Evolutionary conservation across 2,797 vertebrate species (phyloP), one percentile per base, ranked within the genome.

Genomic region (Sorex maritimensis): DNA sequence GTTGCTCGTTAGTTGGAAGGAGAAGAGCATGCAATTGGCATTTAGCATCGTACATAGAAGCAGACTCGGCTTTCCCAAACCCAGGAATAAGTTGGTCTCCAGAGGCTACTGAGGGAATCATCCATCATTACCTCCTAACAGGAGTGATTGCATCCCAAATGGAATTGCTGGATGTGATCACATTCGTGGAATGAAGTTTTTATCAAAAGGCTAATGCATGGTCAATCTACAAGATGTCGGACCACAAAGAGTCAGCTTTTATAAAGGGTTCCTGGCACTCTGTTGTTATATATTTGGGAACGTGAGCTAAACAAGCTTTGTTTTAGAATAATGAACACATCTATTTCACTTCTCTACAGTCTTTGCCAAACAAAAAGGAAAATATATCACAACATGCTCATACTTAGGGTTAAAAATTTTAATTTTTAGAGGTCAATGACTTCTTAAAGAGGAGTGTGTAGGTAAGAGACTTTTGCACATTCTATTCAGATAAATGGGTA

Each of bases 1-100:
- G 98, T 98, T 98, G 97, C 98, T 96, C 73, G 89, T 94, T 91
- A 96, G 80, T 97, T 95, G 93, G 96, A 97, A 94, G 92, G 92
- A 81, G 82, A 87, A 91, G 84, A 95, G 89, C 91, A 86, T 71
- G 28, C 4, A 13, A 58, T 78, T 92, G 92, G 67, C 61, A 44
- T 67, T 78, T 52, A 72, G 89, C 81, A 86, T 41, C 52, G 46
- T 91, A 86, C 68, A 72, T 58, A 90, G 86, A 96, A 78, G 0
- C 6, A 90, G 87, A 81, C n/a, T 69, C 3, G 38, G 41, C 73
- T 86, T 87, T 77, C 94, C 85, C 95, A 94, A 96, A 94, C 49
- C 72, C 75, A 23, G 91, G 46, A 52, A 80, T 79, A 81, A 86
- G 44, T 61, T 79, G 74, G 63, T 91, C 81, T 95, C 86, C 23